Evolutionary conservation across 2,113 vertebrate species (phyloP).

Genomic region (Mungos mungo): DNA sequence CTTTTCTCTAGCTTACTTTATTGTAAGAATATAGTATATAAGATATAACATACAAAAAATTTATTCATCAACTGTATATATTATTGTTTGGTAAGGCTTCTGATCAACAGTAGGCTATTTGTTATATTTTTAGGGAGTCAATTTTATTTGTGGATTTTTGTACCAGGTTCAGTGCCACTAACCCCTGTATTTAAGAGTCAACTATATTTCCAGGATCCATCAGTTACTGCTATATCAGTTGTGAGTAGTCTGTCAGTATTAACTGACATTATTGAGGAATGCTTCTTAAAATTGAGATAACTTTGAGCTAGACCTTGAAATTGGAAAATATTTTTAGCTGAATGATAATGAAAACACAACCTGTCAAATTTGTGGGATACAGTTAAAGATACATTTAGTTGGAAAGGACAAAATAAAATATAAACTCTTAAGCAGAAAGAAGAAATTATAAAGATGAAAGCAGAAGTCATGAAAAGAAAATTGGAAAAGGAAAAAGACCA

Average conservation of each 20-base stretch:
- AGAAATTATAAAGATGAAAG: constrained; percentile 33
- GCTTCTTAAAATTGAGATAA: not conserved
- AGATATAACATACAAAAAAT: too few relatives aligned
- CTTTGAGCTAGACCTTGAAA: constrained; percentile 35
- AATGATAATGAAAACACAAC: not conserved
- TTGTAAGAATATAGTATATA: not conserved
- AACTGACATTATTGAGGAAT: not conserved
- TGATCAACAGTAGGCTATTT: not conserved
- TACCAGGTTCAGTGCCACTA: not conserved
- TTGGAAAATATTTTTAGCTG: not conserved
- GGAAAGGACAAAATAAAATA: not conserved
- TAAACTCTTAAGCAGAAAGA: not conserved
- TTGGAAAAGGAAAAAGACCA: not conserved
- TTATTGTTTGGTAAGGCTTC: not conserved
- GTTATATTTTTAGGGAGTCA: not conserved
- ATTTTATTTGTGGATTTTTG: not conserved
- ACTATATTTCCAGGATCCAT: not conserved
- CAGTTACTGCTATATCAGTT: not conserved
- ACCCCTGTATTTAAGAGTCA: not conserved
- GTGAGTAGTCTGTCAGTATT: not conserved
- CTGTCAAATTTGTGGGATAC: not conserved
- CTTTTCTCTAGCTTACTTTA: not conserved
- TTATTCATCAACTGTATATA: not conserved
- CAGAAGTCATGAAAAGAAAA: not conserved
- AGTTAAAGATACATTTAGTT: not conserved